Base-by-base conservation (phyloP, 2,888 invertebrate species). In the Entomobrya proxima region DNA sequence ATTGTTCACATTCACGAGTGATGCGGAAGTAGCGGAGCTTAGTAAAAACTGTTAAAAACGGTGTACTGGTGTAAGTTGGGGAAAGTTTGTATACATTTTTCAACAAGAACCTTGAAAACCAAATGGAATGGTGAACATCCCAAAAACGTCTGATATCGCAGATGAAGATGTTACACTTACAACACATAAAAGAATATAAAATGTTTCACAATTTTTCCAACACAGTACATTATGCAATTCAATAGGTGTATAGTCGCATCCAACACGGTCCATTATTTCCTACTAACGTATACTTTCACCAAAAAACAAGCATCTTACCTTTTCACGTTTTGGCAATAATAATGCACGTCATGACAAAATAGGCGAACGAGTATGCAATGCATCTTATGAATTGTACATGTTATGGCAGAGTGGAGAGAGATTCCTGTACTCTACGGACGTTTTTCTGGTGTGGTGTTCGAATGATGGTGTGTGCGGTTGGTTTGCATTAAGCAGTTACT, bases 371-470 rank as follows among this genome's bases (percentile, higher is more conserved):
- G 30, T 77, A 44, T 77, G 61, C 61, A 47, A 40, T 77, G 77
- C 40, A 78, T 67, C 67, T 78, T 78, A 78, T 78, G 77, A 77
- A 77, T 77, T 61, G 78, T 78, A 50, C 67, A 78, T 78, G 78
- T 50, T 67, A 78, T 78, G 67, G 67, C 61, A 37, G 13, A 32
- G n/a, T 0, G 32, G 9, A 32, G 58, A 32, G 58, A 40, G 24
- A 40, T 11, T 58, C 11, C 30, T 30, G 11, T 75, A 52, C 74
- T 61, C 77, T 40, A 61, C 50, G 13, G 13, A 64, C 24, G 55
- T 78, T 78, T 78, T 44, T n/a, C 9, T 32, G 58, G 58, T 32
- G 3, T n/a, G 15, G 55, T 40, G 7, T 40, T 61, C 30, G 32
- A 61, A 61, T 32, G 30, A 32, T 32, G 58, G 58, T 61, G 32